Evolutionary conservation across 2,888 invertebrate genomes (phyloP), one percentile per base, ranked within the genome.

Genomic region (Pasiphila rectangulata): DNA sequence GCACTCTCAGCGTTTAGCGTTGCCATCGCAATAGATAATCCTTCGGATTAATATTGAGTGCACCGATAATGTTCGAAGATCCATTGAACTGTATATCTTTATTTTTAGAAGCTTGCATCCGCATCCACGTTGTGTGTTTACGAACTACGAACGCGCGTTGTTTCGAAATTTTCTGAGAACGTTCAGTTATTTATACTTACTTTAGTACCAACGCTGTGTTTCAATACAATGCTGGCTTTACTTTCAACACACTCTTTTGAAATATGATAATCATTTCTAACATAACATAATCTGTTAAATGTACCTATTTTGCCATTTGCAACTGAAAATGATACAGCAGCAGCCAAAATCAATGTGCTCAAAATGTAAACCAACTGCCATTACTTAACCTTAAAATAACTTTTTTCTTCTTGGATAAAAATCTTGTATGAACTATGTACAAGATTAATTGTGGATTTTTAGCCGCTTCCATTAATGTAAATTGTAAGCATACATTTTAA

Each of bases 111-210:
- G 54, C 69, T 69, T 78, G 75, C 80, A 79, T 76, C 79, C 77
- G 77, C 72, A 68, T 79, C 72, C 69, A 69, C 78, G 72, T 79
- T 77, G 76, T 77, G 78, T 86, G 83, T 87, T 88, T 87, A 87
- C 64, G 58, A 75, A 72, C 78, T 68, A 73, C 73, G 72, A 68
- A 17, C 72, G 63, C 63, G 72, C 69, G 73, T 67, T 62, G 67
- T 82, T 80, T 81, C 77, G 79, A 80, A 77, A 81, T 76, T 67
- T 79, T 79, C 79, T 60, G 63, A 74, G 76, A 80, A 76, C 67
- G 64, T 69, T 69, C 62, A 66, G 59, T 57, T 64, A 59, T 59
- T 64, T 61, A n/a, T n/a, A n/a, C n/a, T 57, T 67, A 58, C 57
- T 57, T 59, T 42, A 49, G 47, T 61, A 17, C 27, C 27, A 32